Conservation (phyloP, 2,113 vertebrate species). For the Heteronetta atricapilla region DNA sequence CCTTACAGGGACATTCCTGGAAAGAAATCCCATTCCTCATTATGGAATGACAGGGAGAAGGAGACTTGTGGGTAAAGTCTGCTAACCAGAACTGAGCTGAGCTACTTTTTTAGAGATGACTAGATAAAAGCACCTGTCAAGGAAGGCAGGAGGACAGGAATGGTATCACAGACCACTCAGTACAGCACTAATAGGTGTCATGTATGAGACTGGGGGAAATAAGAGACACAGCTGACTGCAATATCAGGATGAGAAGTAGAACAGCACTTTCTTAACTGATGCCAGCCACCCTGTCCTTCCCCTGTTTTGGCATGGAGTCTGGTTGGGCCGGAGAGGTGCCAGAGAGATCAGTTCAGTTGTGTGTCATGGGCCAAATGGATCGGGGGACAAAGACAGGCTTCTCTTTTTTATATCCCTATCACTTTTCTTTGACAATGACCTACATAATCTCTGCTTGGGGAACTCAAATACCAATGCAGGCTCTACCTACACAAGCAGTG, state of each 20-base stretch:
- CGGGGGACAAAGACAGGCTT: background rate
- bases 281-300: rapidly evolving
- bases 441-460: background rate
- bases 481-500: background rate
- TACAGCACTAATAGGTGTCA: background rate
- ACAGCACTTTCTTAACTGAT: background rate
- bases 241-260: background rate
- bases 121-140: background rate
- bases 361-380: background rate
- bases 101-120: background rate
- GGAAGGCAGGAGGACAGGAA: background rate
- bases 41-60: background rate
- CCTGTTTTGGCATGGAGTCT: background rate
- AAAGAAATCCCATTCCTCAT: background rate
- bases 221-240: background rate
- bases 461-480: background rate
- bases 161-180: too few relatives aligned
- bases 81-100: background rate
- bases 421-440: background rate
- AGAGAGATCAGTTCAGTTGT: background rate
- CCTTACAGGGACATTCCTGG: background rate
- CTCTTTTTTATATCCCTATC: background rate
- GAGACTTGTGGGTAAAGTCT: background rate
- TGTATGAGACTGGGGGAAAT: background rate
- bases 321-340: background rate